A percentile compares a stretch with the other conserved stretches of the same genome.
phyloP scores from a whole-genome alignment of 2,113 vertebrate species.

The Grantiella picta region DNA sequence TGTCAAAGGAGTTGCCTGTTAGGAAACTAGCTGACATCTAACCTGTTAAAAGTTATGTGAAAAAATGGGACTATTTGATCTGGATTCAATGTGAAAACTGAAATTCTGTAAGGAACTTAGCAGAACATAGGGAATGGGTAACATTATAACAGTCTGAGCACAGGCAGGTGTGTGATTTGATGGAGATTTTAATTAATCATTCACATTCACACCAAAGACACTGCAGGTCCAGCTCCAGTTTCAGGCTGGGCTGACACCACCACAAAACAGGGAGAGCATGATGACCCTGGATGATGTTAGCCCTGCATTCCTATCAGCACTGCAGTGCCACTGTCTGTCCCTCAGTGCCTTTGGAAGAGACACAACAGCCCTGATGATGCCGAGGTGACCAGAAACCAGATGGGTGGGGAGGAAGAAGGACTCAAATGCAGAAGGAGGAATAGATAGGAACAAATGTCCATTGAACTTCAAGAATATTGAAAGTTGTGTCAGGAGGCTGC shows the following conservation, averaged over 20 bases:
- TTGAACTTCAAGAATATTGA: neutral
- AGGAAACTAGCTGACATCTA: neutral
- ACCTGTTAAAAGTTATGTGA: neutral
- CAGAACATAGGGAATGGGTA: neutral
- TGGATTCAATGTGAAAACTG: neutral
- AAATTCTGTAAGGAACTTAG: neutral
- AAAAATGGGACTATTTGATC: neutral
- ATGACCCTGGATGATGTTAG: neutral
- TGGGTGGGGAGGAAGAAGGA: neutral
- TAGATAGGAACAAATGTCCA: neutral
- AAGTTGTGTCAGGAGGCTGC: neutral
- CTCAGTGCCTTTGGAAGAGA: neutral
- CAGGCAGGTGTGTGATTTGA: neutral
- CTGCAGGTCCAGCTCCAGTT: neutral
- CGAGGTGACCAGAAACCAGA: neutral
- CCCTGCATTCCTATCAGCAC: fast-evolving
- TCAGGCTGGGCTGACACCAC: neutral
- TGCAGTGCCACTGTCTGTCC: neutral
- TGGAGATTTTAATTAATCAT: neutral
- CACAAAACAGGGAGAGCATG: neutral
- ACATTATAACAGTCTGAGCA: neutral
- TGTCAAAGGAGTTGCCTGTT: neutral
- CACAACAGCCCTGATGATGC: neutral
- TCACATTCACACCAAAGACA: neutral
- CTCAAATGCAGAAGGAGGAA: neutral